Evolutionary conservation across 2,113 vertebrate species (phyloP).

Genomic region (Axis porcinus): DNA sequence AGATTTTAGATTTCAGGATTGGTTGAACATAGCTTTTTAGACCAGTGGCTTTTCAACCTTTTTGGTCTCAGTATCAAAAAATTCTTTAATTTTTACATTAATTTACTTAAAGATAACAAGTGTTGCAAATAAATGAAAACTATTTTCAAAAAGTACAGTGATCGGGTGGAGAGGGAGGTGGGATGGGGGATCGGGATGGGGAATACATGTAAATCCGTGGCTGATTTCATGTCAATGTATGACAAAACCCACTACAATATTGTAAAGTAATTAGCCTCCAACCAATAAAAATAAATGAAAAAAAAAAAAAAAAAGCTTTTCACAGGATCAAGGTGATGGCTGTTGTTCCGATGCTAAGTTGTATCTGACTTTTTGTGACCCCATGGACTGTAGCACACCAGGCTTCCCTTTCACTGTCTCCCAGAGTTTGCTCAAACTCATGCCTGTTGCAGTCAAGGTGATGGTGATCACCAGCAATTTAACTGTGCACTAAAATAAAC

Average conservation of each 20-base stretch:
- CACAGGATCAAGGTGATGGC: not conserved
- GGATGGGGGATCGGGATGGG: too few species aligned
- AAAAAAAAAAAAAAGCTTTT: not conserved
- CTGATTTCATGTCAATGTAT: too few species aligned
- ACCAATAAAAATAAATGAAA: too few species aligned
- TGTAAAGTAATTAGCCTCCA: too few species aligned
- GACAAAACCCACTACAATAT: too few species aligned
- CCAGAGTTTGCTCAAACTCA: not conserved
- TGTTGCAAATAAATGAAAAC: not conserved
- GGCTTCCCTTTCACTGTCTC: not conserved
- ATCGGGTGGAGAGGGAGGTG: not conserved
- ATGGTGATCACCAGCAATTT: not conserved
- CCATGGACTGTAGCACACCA: not conserved
- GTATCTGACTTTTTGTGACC: not conserved
- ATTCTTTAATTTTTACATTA: not conserved
- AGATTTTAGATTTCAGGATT: not conserved
- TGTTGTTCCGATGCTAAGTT: not conserved
- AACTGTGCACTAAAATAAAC: not conserved
- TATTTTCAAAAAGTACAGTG: not conserved
- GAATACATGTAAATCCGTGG: too few species aligned
- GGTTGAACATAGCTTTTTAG: slow-evolving; percentile 21
- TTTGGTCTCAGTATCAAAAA: not conserved
- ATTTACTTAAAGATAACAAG: slow-evolving; percentile 2
- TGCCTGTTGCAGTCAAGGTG: not conserved
- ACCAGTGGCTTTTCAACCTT: not conserved